phyloP scores from a whole-genome alignment of 2,113 vertebrate genomes.

The Lonchura striata region DNA sequence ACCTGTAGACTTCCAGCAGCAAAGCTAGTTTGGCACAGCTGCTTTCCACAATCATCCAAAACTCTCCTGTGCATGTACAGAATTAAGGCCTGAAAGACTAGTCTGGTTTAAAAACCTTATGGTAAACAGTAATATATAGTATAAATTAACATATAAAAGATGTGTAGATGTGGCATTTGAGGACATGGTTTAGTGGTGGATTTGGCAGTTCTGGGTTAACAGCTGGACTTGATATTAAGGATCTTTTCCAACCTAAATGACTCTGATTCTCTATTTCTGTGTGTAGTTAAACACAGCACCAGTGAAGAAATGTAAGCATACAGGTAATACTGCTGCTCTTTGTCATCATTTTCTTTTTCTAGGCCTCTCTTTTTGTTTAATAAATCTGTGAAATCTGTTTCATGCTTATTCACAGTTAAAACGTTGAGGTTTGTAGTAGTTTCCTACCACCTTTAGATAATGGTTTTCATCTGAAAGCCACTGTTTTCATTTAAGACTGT shows the following conservation, averaged over 20 bases:
- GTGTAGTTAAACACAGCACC: not conserved
- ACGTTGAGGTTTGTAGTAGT: not conserved
- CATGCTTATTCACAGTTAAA: not conserved
- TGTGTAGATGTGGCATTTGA: not conserved
- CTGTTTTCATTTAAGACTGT: not conserved
- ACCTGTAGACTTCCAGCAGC: not conserved
- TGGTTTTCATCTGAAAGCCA: slow-evolving; percentile 8
- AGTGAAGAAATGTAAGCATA: not conserved
- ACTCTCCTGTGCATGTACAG: not conserved
- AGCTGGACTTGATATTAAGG: not conserved
- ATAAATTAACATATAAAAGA: not conserved
- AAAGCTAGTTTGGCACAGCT: not conserved
- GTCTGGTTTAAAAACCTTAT: not conserved
- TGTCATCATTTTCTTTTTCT: not conserved
- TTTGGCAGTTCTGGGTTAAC: not conserved
- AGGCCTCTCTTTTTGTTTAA: not conserved
- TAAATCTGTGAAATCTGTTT: not conserved
- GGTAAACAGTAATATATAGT: not conserved
- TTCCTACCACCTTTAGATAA: slow-evolving; percentile 3
- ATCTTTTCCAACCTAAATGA: not conserved
- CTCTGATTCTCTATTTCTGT: not conserved
- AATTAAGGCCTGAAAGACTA: not conserved
- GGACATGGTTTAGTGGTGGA: not conserved
- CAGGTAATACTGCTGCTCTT: not conserved
- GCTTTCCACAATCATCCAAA: not conserved